A percentile compares a stretch with the other conserved stretches of the same genome.
Evolutionary conservation across 1,140 invertebrate species (phyloP).

Genomic region (Parapsyche elsis): DNA sequence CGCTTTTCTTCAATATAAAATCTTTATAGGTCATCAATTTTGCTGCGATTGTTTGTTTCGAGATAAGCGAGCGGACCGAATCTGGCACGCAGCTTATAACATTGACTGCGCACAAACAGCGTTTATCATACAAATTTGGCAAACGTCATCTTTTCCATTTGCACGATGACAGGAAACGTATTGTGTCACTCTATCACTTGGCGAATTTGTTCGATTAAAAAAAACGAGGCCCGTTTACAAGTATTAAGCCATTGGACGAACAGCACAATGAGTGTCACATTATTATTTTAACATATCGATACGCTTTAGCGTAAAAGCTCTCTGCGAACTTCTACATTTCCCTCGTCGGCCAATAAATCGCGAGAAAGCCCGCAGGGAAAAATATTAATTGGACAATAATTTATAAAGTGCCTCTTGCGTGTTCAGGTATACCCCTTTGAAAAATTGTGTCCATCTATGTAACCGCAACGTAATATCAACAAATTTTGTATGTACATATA

Average conservation of each 20-base stretch:
- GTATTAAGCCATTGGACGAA: too few species aligned
- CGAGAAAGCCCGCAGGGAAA: neutral
- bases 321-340: neutral
- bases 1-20: constrained; percentile 31
- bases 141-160: too few species aligned
- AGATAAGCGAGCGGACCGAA: neutral
- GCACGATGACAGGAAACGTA: too few species aligned
- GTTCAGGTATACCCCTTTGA: neutral
- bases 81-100: neutral
- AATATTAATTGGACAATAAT: constrained; percentile 42
- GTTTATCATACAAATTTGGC: neutral
- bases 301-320: neutral
- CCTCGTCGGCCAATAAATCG: constrained; percentile 10
- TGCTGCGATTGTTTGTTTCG: constrained; percentile 1
- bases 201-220: too few species aligned
- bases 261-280: neutral
- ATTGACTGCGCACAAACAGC: neutral
- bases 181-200: too few species aligned
- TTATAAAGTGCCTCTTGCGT: constrained; percentile 31
- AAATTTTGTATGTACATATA: too few species aligned
- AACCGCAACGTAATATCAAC: too few species aligned
- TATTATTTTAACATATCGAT: constrained; percentile 20
- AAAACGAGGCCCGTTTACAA: too few species aligned
- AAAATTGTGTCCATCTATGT: neutral
- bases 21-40: constrained; percentile 42